Evolutionary conservation across 2,888 invertebrate genomes (phyloP).

Genomic region (Mythimna ferrago): DNA sequence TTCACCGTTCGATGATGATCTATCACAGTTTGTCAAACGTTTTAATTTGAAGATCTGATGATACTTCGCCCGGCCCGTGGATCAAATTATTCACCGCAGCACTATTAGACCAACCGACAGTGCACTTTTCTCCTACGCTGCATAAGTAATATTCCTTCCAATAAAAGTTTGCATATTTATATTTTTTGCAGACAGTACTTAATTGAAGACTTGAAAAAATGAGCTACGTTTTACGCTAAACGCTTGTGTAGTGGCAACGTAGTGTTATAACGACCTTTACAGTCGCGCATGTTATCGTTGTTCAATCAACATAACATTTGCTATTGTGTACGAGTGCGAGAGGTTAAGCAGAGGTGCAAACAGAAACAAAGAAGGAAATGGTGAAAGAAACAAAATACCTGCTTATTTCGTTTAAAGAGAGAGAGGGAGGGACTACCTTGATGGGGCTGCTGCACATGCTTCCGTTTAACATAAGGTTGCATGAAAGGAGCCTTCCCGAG

Average conservation of each 20-base stretch:
- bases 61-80: neutral
- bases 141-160: neutral
- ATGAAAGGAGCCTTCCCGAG: too few relatives aligned
- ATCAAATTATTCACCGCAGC: neutral
- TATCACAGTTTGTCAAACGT: too few relatives aligned
- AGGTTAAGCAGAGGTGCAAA: constrained; percentile 6
- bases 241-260: constrained; percentile 24
- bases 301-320: constrained; percentile 42
- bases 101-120: neutral
- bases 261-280: constrained; percentile 42
- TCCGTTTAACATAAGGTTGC: too few relatives aligned
- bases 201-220: constrained; percentile 68
- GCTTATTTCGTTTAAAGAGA: neutral
- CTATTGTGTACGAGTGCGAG: constrained; percentile 33
- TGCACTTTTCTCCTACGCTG: neutral
- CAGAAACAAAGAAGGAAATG: neutral
- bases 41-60: too few relatives aligned
- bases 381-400: too few relatives aligned
- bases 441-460: too few relatives aligned
- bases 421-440: too few relatives aligned
- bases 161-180: neutral
- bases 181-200: constrained; percentile 40
- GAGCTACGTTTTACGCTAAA: constrained; percentile 48
- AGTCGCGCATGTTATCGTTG: constrained; percentile 43
- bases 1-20: too few relatives aligned